Conservation (phyloP, 2,888 invertebrate genomes). For the Drosophila vallismaia region DNA sequence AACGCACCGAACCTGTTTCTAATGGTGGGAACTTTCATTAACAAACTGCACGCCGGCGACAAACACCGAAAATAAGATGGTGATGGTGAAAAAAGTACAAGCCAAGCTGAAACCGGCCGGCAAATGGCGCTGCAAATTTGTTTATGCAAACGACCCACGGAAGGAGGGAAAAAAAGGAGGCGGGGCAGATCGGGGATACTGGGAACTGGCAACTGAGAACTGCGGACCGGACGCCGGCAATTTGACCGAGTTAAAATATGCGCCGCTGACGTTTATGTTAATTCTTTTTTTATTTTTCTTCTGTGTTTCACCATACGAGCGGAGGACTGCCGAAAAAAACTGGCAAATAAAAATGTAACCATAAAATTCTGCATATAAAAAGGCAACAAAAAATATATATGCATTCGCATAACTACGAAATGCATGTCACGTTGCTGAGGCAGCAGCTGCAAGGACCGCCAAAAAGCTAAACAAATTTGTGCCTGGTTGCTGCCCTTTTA, state of each 20-base stretch:
- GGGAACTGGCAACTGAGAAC: slow-evolving; percentile 8
- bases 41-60: slow-evolving; percentile 48
- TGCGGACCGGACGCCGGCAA: slow-evolving; percentile 71
- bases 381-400: slow-evolving; percentile 12
- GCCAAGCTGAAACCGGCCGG: slow-evolving; percentile 66
- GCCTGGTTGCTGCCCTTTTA: slow-evolving; percentile 60
- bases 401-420: slow-evolving; percentile 42
- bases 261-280: slow-evolving; percentile 75
- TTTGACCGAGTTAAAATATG: slow-evolving; percentile 78
- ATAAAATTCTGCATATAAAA: slow-evolving; percentile 49
- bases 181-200: slow-evolving; percentile 9
- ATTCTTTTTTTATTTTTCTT: slow-evolving; percentile 44
- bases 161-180: slow-evolving; percentile 9
- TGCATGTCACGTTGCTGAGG: slow-evolving; percentile 67
- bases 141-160: slow-evolving; percentile 63
- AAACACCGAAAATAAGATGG: slow-evolving; percentile 42
- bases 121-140: slow-evolving; percentile 73
- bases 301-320: slow-evolving; percentile 18
- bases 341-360: slow-evolving; percentile 47
- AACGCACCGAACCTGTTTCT: slow-evolving; percentile 69
- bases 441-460: slow-evolving; percentile 54
- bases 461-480: slow-evolving; percentile 54
- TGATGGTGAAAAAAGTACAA: slow-evolving; percentile 13
- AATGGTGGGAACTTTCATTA: slow-evolving; percentile 77
- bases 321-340: slow-evolving; percentile 23